These are phyloP conservation scores for Macrostomum lignano DNA, from an alignment of 1,140 invertebrate species.

Conservation along the genomic window DNA sequence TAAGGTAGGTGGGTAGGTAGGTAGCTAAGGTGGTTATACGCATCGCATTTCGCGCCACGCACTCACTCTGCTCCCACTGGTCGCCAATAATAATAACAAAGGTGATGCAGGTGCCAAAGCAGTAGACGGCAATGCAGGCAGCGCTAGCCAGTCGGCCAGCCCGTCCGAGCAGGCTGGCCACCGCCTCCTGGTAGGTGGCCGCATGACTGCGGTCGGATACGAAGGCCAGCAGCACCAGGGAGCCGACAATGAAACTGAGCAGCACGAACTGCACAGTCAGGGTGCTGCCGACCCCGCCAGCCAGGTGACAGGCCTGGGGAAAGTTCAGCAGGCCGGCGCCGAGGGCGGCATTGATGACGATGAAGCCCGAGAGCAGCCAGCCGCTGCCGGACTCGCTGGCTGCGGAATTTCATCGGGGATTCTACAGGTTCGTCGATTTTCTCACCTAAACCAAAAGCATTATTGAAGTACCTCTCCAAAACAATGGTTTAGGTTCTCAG, in stretches of 20 bases:
- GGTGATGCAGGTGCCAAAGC: too few relatives aligned
- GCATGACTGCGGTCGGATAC: slow-evolving; percentile 31
- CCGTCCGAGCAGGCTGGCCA: slow-evolving; percentile 33
- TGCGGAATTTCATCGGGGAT: too few relatives aligned
- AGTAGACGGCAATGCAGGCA: too few relatives aligned
- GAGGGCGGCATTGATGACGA: slow-evolving; percentile 40
- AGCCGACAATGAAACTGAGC: slow-evolving; percentile 32
- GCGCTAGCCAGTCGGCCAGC: slow-evolving; percentile 31
- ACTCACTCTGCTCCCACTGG: too few relatives aligned
- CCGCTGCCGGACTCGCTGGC: slow-evolving; percentile 32
- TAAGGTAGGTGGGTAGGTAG: too few relatives aligned
- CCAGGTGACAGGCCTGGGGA: slow-evolving; percentile 37
- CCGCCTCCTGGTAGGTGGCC: slow-evolving; percentile 31
- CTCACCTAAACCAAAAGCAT: too few relatives aligned
- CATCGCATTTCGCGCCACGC: too few relatives aligned
- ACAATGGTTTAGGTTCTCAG: too few relatives aligned
- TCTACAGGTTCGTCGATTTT: too few relatives aligned
- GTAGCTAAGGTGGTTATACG: too few relatives aligned
- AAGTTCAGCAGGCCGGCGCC: slow-evolving; percentile 44
- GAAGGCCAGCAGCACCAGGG: slow-evolving; percentile 35
- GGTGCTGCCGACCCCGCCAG: slow-evolving; percentile 36
- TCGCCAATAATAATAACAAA: too few relatives aligned
- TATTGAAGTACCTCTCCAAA: too few relatives aligned
- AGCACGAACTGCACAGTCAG: slow-evolving; percentile 33
- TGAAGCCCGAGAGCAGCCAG: slow-evolving; percentile 34